A percentile compares a stretch with the other conserved stretches of the same genome.
These are phyloP conservation scores for Calameuta idolon DNA, from an alignment of 2,888 invertebrate genomes.

Conservation along the genomic window DNA sequence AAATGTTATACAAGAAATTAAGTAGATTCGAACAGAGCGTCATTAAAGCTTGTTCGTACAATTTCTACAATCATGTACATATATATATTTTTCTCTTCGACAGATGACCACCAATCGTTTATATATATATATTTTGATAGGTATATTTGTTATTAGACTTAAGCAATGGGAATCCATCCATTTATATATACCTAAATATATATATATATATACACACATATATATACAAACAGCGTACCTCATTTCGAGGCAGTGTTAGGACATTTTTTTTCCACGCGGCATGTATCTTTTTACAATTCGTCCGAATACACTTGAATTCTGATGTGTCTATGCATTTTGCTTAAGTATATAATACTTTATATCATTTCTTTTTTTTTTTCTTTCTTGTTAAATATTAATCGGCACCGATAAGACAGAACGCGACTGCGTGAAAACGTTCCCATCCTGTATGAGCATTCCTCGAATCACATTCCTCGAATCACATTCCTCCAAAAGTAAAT, in stretches of 20 bases:
- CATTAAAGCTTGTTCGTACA: neutral
- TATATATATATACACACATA: neutral
- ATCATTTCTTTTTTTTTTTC: neutral
- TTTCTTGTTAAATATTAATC: neutral
- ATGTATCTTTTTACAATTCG: neutral
- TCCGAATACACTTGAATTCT: neutral
- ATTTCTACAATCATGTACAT: constrained; percentile 14
- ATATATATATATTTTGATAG: constrained; percentile 49
- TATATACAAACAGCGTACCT: neutral
- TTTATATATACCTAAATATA: constrained; percentile 10
- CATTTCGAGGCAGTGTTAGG: neutral
- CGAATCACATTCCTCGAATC: neutral
- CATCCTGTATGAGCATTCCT: neutral
- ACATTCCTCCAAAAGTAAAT: neutral
- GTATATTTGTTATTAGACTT: constrained; percentile 44
- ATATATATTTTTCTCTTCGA: constrained; percentile 5
- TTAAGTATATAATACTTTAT: neutral
- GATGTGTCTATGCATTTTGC: neutral
- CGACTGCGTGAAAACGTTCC: neutral
- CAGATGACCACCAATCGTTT: constrained; percentile 12
- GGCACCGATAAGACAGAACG: neutral
- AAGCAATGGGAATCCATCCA: constrained; percentile 46
- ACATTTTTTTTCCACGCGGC: constrained; percentile 6
- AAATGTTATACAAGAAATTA: neutral
- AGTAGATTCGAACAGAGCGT: neutral